phyloP scores from a whole-genome alignment of 2,113 vertebrate genomes.

The Variabilichromis moorii region DNA sequence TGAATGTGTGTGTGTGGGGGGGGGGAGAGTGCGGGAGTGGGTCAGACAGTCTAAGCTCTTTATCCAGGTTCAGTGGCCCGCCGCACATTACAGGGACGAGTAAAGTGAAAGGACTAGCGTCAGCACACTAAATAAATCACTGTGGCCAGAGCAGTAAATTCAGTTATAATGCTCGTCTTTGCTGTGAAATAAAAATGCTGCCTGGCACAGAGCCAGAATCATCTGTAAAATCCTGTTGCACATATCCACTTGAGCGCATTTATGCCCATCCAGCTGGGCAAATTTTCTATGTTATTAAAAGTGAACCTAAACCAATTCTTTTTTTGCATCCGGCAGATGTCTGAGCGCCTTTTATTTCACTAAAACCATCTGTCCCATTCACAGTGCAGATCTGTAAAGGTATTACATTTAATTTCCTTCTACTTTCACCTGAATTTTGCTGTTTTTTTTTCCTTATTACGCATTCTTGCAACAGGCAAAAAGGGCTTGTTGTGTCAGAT shows the following conservation, averaged over 20 bases:
- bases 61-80: constrained; percentile 62
- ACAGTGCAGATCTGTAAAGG: not conserved
- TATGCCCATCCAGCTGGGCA: not conserved
- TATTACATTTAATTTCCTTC: not conserved
- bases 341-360: not conserved
- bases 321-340: not conserved
- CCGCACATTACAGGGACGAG: constrained; percentile 41
- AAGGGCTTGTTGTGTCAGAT: constrained; percentile 1
- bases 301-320: not conserved
- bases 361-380: not conserved
- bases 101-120: constrained; percentile 57
- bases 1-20: not conserved
- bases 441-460: not conserved
- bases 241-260: constrained; percentile 6
- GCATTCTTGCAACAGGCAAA: not conserved
- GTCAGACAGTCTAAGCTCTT: constrained; percentile 75
- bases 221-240: constrained; percentile 13
- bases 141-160: constrained; percentile 32
- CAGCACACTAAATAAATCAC: constrained; percentile 55
- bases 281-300: not conserved
- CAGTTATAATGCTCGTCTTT: constrained; percentile 38
- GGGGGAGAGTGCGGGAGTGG: constrained; percentile 41
- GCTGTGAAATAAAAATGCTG: constrained; percentile 32
- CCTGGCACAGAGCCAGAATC: constrained; percentile 31
- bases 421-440: not conserved